phyloP scores from a whole-genome alignment of 2,113 vertebrate genomes.

The Aptenodytes forsteri region DNA sequence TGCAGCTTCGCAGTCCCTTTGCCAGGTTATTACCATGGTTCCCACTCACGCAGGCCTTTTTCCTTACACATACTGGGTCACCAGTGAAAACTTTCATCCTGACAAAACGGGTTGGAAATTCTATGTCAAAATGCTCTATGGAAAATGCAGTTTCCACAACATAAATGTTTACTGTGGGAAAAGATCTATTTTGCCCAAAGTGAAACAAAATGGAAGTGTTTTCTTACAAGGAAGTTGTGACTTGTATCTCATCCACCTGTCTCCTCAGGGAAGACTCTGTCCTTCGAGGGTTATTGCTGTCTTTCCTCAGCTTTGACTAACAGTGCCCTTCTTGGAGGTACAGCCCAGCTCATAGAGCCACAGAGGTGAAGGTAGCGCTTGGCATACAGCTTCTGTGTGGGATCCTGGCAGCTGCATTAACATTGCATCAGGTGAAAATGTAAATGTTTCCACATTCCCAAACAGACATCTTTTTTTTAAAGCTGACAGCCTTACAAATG shows the following conservation, averaged over 20 bases:
- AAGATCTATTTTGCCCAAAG: neutral
- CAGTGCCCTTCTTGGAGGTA: neutral
- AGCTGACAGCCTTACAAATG: neutral
- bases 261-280: neutral
- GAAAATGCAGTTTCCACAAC: neutral
- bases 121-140: neutral
- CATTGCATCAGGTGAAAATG: neutral
- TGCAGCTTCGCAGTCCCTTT: neutral
- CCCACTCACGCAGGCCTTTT: accelerated
- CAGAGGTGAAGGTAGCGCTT: neutral
- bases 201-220: neutral
- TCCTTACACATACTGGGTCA: neutral
- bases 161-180: neutral
- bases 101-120: neutral
- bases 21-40: neutral
- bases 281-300: neutral
- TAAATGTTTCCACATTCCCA: neutral
- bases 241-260: neutral
- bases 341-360: neutral
- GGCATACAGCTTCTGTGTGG: neutral
- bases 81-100: neutral
- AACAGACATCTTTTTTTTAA: neutral
- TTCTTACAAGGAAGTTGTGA: neutral
- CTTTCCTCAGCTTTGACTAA: neutral
- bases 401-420: neutral